Evolutionary conservation across 92 coral and sea anemone genomes (phyloP).

Genomic region (Porites rus): DNA sequence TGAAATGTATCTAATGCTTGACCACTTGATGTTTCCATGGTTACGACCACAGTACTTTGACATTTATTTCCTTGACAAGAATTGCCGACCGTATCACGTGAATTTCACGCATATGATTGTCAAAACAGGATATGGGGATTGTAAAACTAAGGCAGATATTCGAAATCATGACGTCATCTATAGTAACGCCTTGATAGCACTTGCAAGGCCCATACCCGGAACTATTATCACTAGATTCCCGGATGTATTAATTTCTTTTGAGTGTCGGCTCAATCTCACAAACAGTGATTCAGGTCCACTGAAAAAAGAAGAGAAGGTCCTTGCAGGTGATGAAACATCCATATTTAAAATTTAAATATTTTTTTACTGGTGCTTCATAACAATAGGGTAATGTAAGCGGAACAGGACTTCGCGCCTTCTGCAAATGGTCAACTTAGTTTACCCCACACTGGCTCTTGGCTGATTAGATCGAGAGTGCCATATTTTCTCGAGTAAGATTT

Average conservation of each 20-base stretch:
- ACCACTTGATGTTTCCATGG: constrained; percentile 60
- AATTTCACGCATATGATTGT: constrained; percentile 58
- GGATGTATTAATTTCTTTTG: constrained; percentile 23
- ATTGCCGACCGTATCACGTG: constrained; percentile 48
- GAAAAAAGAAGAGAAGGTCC: no score
- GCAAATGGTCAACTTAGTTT: no score
- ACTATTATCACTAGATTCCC: constrained; percentile 24
- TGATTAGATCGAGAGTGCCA: no score
- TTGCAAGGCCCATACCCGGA: neutral
- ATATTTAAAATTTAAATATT: no score
- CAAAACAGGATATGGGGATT: constrained; percentile 40
- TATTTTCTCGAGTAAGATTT: no score
- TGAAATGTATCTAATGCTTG: constrained; percentile 34
- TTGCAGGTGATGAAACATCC: no score
- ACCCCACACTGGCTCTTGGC: no score
- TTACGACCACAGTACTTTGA: constrained; percentile 47
- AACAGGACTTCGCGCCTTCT: no score
- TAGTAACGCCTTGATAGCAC: constrained; percentile 49
- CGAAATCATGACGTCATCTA: constrained; percentile 40
- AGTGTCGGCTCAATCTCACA: constrained; percentile 22
- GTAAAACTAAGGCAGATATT: constrained; percentile 45
- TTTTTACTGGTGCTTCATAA: no score
- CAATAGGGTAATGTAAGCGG: no score
- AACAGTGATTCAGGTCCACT: neutral
- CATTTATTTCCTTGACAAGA: constrained; percentile 58